phyloP scores from a whole-genome alignment of 2,888 invertebrate genomes.

The Macroteleia sp. region DNA sequence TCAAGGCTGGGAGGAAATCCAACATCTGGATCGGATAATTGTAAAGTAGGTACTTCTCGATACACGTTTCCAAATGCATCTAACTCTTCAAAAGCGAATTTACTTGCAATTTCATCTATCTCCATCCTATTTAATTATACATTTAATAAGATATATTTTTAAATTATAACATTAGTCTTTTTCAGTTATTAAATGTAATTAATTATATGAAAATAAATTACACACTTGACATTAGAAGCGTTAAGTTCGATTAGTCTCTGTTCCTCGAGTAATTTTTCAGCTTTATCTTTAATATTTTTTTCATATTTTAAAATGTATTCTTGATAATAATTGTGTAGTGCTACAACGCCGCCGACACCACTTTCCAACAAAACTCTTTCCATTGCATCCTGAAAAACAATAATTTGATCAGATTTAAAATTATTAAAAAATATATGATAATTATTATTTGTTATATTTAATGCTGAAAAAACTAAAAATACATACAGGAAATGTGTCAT shows the following conservation, averaged over 20 bases:
- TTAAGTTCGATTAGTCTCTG: slow-evolving; percentile 76
- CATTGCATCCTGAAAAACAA: slow-evolving; percentile 85
- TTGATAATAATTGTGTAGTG: slow-evolving; percentile 87
- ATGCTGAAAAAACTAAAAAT: too few relatives aligned
- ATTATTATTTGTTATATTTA: too few relatives aligned
- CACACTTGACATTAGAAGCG: slow-evolving; percentile 73
- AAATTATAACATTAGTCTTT: not conserved
- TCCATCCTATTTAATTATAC: slow-evolving; percentile 73
- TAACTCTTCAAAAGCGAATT: slow-evolving; percentile 79
- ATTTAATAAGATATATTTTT: not conserved
- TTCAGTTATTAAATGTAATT: too few relatives aligned
- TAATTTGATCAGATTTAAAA: too few relatives aligned
- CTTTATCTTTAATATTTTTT: slow-evolving; percentile 74
- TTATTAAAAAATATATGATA: too few relatives aligned
- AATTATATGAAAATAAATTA: too few relatives aligned
- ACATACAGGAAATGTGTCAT: slow-evolving; percentile 85
- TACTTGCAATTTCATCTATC: slow-evolving; percentile 78
- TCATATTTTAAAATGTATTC: slow-evolving; percentile 78
- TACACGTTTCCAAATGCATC: slow-evolving; percentile 81
- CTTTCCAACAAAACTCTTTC: slow-evolving; percentile 87
- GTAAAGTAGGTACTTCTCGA: slow-evolving; percentile 80
- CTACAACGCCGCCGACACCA: slow-evolving; percentile 86
- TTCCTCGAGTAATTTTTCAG: slow-evolving; percentile 76
- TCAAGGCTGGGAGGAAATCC: slow-evolving; percentile 86
- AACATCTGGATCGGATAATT: slow-evolving; percentile 81